Conservation (phyloP, 2,888 invertebrate genomes). For the Odontothrips loti region DNA sequence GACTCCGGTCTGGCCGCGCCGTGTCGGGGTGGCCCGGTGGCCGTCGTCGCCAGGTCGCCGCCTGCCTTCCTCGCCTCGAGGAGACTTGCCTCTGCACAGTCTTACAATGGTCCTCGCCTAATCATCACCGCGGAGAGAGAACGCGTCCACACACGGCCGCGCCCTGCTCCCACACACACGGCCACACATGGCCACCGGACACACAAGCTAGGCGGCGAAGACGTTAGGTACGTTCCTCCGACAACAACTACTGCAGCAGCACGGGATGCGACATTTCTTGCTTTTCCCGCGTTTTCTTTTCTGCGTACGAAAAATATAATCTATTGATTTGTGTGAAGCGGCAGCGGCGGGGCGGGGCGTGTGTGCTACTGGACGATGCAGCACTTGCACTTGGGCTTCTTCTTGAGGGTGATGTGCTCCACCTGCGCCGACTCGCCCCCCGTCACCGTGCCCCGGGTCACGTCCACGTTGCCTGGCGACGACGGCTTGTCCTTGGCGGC, state of each 20-base stretch:
- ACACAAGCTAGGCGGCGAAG: not conserved
- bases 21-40: not conserved
- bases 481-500: constrained; percentile 42
- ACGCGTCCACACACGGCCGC: not conserved
- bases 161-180: not conserved
- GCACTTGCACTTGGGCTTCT: constrained; percentile 93
- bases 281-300: not conserved
- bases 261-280: not conserved
- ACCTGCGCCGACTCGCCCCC: constrained; percentile 62
- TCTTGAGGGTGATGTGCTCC: constrained; percentile 88
- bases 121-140: not conserved
- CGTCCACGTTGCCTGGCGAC: constrained; percentile 50
- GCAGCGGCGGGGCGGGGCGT: not conserved
- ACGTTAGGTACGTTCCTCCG: no score
- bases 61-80: no score
- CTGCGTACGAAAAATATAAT: constrained; percentile 8
- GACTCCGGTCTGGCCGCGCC: not conserved
- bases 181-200: not conserved
- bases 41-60: no score
- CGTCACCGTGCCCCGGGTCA: constrained; percentile 68
- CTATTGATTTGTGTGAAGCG: not conserved
- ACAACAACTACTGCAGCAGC: not conserved
- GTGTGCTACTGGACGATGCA: constrained; percentile 76
- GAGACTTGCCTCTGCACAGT: not conserved
- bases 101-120: constrained; percentile 9